phyloP scores from a whole-genome alignment of 37 sponge, comb jelly and placozoan genomes.

The Cladorhizidae sp. region DNA sequence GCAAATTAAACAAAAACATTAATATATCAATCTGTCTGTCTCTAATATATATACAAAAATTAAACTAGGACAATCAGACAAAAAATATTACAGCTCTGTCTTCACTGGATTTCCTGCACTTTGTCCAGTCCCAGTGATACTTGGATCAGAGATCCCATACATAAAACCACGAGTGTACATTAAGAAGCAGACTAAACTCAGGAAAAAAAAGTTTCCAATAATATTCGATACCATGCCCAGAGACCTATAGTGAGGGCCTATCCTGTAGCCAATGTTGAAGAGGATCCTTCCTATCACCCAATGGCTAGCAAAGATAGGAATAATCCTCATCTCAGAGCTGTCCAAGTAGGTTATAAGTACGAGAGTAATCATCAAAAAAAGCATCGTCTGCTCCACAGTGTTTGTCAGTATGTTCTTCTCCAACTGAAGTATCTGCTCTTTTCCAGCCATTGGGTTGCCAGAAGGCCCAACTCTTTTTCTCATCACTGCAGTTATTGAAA shows the following conservation, averaged over 20 bases:
- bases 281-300: constrained; percentile 54
- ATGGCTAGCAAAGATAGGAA: constrained; percentile 33
- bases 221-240: constrained; percentile 56
- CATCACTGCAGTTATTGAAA: constrained; percentile 8
- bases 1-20: too few relatives aligned
- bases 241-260: constrained; percentile 38
- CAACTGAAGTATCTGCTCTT: constrained; percentile 35
- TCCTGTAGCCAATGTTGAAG: constrained; percentile 58
- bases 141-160: neutral
- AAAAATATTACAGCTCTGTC: neutral
- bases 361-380: constrained; percentile 9
- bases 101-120: neutral
- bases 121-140: neutral
- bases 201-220: neutral
- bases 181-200: constrained; percentile 20
- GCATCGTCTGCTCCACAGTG: constrained; percentile 55
- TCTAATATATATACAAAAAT: too few relatives aligned
- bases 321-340: constrained; percentile 51
- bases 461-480: constrained; percentile 14
- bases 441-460: constrained; percentile 40
- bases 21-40: too few relatives aligned
- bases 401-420: constrained; percentile 55
- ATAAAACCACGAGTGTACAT: constrained; percentile 46
- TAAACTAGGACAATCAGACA: too few relatives aligned
- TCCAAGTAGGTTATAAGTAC: constrained; percentile 35